A percentile compares a stretch with the other conserved stretches of the same genome.
phyloP scores from a whole-genome alignment of 2,888 invertebrate genomes.

The Diarsia rubi region DNA sequence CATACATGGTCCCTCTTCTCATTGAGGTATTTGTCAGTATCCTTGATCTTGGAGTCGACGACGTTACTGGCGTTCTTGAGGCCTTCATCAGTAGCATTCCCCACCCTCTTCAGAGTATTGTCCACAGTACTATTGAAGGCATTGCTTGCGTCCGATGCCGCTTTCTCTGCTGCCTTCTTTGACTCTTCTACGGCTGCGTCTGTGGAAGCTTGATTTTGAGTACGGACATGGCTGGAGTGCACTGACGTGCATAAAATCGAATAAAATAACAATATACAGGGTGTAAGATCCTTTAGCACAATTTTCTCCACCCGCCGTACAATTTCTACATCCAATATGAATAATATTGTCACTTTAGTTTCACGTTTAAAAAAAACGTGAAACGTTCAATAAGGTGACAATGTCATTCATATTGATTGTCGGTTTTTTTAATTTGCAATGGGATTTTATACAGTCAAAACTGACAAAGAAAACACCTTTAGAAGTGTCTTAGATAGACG shows the following conservation, averaged over 20 bases:
- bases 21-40: conserved; percentile 92
- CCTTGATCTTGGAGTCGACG: conserved; percentile 92
- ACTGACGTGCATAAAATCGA: neutral
- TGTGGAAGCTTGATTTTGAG: conserved; percentile 56
- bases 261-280: neutral
- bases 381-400: too few species aligned
- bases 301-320: neutral
- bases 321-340: too few species aligned
- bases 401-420: too few species aligned
- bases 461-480: neutral
- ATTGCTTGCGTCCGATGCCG: conserved; percentile 86
- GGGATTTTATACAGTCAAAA: neutral
- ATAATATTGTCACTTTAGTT: too few species aligned
- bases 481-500: neutral
- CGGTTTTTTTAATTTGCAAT: too few species aligned
- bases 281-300: neutral
- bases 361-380: too few species aligned
- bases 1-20: conserved; percentile 89
- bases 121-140: conserved; percentile 86
- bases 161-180: conserved; percentile 88
- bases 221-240: neutral
- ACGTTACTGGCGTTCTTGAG: conserved; percentile 90
- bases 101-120: conserved; percentile 84
- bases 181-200: conserved; percentile 87
- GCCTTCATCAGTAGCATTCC: conserved; percentile 89